Evolutionary conservation across 2,113 vertebrate species (phyloP).

Genomic region (Oncorhynchus clarkii): DNA sequence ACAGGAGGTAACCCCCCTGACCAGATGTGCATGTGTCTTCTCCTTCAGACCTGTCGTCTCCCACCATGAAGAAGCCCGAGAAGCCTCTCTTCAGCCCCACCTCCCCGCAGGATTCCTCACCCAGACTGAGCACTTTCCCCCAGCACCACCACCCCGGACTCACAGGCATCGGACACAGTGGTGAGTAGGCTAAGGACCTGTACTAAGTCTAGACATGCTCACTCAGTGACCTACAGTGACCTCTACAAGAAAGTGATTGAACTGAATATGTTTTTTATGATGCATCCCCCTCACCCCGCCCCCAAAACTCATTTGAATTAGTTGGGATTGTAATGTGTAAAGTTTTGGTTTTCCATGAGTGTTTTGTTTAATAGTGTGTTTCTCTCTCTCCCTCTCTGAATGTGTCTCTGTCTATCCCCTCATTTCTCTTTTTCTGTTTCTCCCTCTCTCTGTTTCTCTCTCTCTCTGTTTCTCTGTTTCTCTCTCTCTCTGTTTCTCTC

Average conservation of each 20-base stretch:
- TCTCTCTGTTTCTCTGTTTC: too few species aligned
- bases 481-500: too few species aligned
- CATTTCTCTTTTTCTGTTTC: background rate
- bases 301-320: slow-evolving; percentile 57
- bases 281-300: slow-evolving; percentile 9
- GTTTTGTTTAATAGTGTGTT: background rate
- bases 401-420: background rate
- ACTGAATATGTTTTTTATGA: background rate
- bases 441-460: too few species aligned
- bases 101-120: slow-evolving; percentile 97
- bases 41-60: slow-evolving; percentile 93
- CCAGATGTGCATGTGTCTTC: background rate
- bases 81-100: slow-evolving; percentile 98
- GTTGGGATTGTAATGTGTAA: slow-evolving; percentile 31
- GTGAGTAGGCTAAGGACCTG: slow-evolving; percentile 64
- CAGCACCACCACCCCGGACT: slow-evolving; percentile 96
- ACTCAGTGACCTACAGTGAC: background rate
- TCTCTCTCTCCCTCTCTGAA: background rate
- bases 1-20: background rate
- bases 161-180: slow-evolving; percentile 96
- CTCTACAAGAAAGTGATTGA: slow-evolving; percentile 15
- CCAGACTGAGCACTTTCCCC: slow-evolving; percentile 94
- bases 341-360: background rate
- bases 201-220: background rate
- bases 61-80: slow-evolving; percentile 98